A percentile compares a stretch with the other conserved stretches of the same genome.
Evolutionary conservation across 2,797 vertebrate species (phyloP).

Genomic region (Anguilla pacifica): DNA sequence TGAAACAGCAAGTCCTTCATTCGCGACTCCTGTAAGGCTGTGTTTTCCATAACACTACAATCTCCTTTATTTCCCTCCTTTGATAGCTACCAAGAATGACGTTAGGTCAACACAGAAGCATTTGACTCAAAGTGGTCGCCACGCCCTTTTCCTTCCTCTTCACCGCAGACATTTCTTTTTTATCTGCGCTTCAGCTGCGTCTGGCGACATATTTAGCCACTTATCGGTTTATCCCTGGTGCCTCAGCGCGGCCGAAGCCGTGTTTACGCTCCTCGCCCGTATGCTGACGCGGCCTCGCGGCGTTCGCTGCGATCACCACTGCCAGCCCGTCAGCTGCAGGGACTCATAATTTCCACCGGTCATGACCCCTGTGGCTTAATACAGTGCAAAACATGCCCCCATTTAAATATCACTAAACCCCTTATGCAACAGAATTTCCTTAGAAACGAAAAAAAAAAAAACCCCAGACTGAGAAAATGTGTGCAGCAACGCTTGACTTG

Average conservation of each 20-base stretch:
- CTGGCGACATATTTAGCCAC: constrained; percentile 17
- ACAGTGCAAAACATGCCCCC: constrained; percentile 50
- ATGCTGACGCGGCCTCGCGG: constrained; percentile 45
- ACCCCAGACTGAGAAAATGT: constrained; percentile 53
- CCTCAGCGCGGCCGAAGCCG: background rate
- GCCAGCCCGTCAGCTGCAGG: constrained; percentile 48
- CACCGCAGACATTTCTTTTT: background rate
- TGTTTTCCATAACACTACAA: background rate
- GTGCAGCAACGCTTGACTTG: constrained; percentile 60
- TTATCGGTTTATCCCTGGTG: constrained; percentile 12
- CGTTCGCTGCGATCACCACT: constrained; percentile 47
- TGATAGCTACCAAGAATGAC: background rate
- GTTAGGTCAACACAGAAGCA: constrained; percentile 1
- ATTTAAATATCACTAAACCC: constrained; percentile 64
- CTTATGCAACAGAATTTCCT: constrained; percentile 68
- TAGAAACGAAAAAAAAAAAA: constrained; percentile 66
- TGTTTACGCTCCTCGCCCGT: constrained; percentile 35
- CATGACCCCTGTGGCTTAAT: constrained; percentile 29
- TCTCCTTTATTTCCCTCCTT: background rate
- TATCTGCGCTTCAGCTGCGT: background rate
- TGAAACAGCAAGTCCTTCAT: background rate
- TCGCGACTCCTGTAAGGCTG: background rate
- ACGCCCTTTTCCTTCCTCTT: constrained; percentile 13
- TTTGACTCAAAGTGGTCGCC: background rate
- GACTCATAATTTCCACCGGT: constrained; percentile 17